These are phyloP conservation scores for Trachemys scripta DNA, from an alignment of 2,113 vertebrate species.

Conservation along the genomic window DNA sequence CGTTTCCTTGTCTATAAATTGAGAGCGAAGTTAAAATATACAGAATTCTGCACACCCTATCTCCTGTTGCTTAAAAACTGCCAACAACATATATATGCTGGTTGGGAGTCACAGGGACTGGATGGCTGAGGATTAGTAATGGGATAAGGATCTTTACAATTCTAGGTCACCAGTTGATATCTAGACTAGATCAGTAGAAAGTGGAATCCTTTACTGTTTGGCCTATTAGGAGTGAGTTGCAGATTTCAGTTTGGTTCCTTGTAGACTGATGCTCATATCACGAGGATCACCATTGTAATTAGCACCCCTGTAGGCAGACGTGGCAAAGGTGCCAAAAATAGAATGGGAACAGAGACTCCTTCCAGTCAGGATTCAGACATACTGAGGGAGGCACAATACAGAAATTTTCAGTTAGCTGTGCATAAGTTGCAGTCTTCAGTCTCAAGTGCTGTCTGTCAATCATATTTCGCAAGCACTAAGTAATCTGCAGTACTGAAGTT, in stretches of 20 bases:
- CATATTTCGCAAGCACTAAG: slow-evolving; percentile 22
- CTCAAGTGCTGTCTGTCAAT: slow-evolving; percentile 35
- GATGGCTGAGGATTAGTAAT: not conserved
- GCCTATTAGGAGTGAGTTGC: not conserved
- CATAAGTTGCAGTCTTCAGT: slow-evolving; percentile 44
- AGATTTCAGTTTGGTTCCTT: not conserved
- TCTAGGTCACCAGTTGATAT: slow-evolving; percentile 39
- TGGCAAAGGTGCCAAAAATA: not conserved
- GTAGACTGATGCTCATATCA: not conserved
- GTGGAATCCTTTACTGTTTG: not conserved
- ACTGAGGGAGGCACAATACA: slow-evolving; percentile 28
- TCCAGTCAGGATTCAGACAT: slow-evolving; percentile 24
- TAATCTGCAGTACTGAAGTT: slow-evolving; percentile 21
- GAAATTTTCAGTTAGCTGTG: slow-evolving; percentile 33
- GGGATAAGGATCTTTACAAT: slow-evolving; percentile 25
- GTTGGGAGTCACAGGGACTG: not conserved
- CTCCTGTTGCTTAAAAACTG: slow-evolving; percentile 28
- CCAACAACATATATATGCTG: slow-evolving; percentile 28
- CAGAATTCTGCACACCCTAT: slow-evolving; percentile 2
- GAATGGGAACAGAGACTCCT: slow-evolving; percentile 28
- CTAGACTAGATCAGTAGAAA: not conserved
- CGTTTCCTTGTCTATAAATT: slow-evolving; percentile 23
- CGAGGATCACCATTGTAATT: not conserved
- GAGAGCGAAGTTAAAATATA: slow-evolving; percentile 6
- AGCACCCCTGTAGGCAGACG: not conserved